Evolutionary conservation across 2,797 vertebrate genomes (phyloP).

Genomic region (Channallabes apus): DNA sequence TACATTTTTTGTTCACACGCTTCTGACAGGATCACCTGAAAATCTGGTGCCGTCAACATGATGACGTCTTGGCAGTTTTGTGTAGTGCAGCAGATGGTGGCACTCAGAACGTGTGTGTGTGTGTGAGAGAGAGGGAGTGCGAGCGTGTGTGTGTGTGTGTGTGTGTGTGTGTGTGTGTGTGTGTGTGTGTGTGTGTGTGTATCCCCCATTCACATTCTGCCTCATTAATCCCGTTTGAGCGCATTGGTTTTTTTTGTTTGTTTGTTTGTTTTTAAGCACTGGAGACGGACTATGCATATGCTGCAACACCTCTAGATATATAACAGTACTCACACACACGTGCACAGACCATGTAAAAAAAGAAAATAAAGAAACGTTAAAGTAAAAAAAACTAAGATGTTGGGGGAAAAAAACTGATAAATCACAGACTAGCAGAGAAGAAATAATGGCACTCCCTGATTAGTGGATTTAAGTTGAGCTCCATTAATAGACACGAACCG

Average conservation of each 20-base stretch:
- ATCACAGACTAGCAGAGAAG: neutral
- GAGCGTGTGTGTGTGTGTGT: neutral
- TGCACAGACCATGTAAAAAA: neutral
- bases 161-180: neutral
- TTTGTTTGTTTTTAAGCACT: neutral
- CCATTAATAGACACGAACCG: too few relatives aligned
- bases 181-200: too few relatives aligned
- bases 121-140: neutral
- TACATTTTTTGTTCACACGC: neutral
- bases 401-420: too few relatives aligned
- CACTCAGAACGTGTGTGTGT: neutral
- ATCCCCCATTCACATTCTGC: neutral
- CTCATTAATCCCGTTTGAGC: constrained; percentile 16
- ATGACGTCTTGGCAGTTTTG: neutral
- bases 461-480: neutral
- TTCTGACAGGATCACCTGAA: neutral
- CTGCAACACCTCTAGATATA: neutral
- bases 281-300: neutral
- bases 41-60: neutral
- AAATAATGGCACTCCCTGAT: neutral
- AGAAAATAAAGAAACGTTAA: too few relatives aligned
- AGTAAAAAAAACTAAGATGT: neutral
- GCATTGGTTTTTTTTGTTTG: neutral
- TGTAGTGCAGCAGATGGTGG: neutral
- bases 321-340: neutral